Base-by-base conservation (phyloP, 2,888 invertebrate genomes). In the Hypselothyrea guttata region DNA sequence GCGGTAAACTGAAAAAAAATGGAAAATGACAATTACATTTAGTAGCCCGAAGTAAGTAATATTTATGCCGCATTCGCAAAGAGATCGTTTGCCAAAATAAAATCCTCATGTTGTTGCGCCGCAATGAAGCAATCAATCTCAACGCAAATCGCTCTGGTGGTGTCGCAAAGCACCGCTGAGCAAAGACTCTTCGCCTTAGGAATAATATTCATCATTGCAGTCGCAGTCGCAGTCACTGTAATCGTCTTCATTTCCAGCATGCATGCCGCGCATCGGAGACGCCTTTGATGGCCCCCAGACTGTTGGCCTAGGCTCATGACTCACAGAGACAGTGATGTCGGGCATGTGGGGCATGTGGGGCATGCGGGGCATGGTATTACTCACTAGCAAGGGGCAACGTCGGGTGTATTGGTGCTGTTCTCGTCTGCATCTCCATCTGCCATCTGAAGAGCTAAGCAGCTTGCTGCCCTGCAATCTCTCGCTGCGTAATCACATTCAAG, bases 131-230 rank as follows among this genome's bases (percentile, higher is more conserved):
- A 86, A 83, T 83, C 82, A 83, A 83, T 83, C 82, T 84, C 68
- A 42, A 62, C 51, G 57, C 67, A 83, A 83, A 86, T 83, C 83
- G 82, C 83, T 83, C 75, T 82, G 86, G 79, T 86, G 85, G 79
- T 86, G 85, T 83, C 83, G 86, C 85, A 78, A 71, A 70, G 85
- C 84, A 85, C 82, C 85, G 82, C 86, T 86, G 86, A 69, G 86
- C 85, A 53, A 83, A 86, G 84, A 72, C 85, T 78, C 84, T 83
- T 84, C 85, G 85, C 83, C 84, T 83, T 83, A 82, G 78, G 79
- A 78, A 83, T 82, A 86, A 83, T 83, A 86, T 86, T 62, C 82
- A 86, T 86, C 82, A 86, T 82, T 86, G 81, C 75, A 72, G 70
- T 70, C 67, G 52, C 61, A 56, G 68, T 66, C 28, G 7, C 13